Evolutionary conservation across 1,140 invertebrate genomes (phyloP), one percentile per base, ranked within the genome.

Genomic region (Galendromus occidentalis): DNA sequence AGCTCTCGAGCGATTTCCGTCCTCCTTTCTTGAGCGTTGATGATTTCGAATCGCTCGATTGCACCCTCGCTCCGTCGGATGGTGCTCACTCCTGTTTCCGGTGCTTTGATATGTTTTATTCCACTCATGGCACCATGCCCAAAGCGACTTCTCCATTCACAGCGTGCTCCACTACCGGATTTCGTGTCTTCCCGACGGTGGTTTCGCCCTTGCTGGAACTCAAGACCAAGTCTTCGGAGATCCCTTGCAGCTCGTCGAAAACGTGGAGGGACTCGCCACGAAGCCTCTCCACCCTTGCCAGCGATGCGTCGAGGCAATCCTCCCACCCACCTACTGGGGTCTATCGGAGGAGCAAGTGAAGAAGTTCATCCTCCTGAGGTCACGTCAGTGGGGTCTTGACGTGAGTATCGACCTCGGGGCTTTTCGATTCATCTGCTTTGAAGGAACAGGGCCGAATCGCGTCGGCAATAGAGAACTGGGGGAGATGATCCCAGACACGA

Each of bases 311-410:
- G 70, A 71, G 25, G 71, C 74, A 20, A 66, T 70, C 66, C 42
- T 73, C 29, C 71, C 72, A 5, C 73, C 76, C 2, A 74, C 74
- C n/a, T 78, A 77, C 66, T 71, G 76, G 64, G 77, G 77, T 7
- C 73, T 79, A 47, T 75, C 76, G 1, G 74, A 74, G 64, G 70
- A 72, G n/a, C 72, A 76, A 42, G 70, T 79, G 25, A 73, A 78
- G 25, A 69, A 73, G 42, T 69, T 73, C 33, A 70, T 79, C 44
- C 55, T 75, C 14, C 66, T 68, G 20, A 74, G 74, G 66, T 74
- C 75, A 9, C 65, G 70, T 69, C 69, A 73, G 66, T 73, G 71
- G 71, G 72, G 72, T 2, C 66, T 73, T 42, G 67, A 71, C 64
- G 70, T 70, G 47, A 70, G 68, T 67, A 72, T 17, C 14, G n/a